Evolutionary conservation across 1,140 invertebrate species (phyloP).

Genomic region (Melanaphis sacchari): DNA sequence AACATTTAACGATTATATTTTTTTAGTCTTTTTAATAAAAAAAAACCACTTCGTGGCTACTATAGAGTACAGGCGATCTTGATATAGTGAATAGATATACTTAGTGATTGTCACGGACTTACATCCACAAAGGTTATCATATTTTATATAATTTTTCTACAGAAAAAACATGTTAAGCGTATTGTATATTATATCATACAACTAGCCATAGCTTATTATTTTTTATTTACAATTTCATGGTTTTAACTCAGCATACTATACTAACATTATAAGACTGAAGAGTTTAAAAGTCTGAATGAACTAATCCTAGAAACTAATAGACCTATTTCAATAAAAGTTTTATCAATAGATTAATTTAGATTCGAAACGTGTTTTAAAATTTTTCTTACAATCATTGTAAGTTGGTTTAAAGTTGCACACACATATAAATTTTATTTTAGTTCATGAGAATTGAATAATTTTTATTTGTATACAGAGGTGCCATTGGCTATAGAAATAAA

Average conservation of each 20-base stretch:
- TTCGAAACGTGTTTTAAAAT: neutral
- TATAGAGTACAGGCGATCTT: neutral
- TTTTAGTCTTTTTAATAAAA: neutral
- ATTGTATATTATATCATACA: neutral
- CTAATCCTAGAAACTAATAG: neutral
- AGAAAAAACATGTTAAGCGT: neutral
- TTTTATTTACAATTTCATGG: too few species aligned
- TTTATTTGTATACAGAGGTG: neutral
- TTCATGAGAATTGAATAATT: neutral
- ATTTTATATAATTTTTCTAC: neutral
- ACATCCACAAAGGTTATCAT: neutral
- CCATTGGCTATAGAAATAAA: neutral
- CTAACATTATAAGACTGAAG: neutral
- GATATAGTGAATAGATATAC: too few species aligned
- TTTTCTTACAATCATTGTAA: neutral
- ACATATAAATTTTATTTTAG: neutral
- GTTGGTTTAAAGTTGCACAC: too few species aligned
- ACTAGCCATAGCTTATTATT: too few species aligned
- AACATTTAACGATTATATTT: neutral
- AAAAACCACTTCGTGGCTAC: neutral
- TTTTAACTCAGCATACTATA: neutral
- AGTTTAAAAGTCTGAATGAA: neutral
- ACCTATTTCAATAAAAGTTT: neutral
- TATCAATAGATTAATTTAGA: neutral
- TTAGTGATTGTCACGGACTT: too few species aligned